Conservation (phyloP, 2,888 invertebrate species). For the Enoplolaimus lenunculus region DNA sequence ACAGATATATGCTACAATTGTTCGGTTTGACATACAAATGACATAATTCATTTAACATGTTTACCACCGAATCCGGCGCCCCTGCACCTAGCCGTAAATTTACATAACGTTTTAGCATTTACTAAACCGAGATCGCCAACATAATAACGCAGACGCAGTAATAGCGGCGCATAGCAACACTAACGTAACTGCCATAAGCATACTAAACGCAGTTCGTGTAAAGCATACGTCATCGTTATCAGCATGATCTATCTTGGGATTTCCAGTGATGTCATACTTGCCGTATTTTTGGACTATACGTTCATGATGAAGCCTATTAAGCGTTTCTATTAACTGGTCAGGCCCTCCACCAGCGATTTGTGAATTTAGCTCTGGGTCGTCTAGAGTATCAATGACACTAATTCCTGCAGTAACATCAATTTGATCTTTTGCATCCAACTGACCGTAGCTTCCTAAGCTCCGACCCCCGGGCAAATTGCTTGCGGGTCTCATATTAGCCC, state of each 20-base stretch:
- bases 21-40: no score
- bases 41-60: no score
- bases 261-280: neutral
- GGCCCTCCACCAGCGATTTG: no score
- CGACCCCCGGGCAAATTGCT: neutral
- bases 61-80: no score
- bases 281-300: neutral
- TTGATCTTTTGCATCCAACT: neutral
- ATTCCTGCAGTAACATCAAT: conserved; percentile 26
- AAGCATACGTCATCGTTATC: conserved; percentile 18
- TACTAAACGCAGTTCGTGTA: conserved; percentile 22
- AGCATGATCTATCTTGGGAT: neutral
- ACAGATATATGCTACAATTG: no score
- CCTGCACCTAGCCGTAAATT: no score
- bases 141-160: conserved; percentile 20
- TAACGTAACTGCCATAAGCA: conserved; percentile 22
- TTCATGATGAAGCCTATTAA: neutral
- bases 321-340: neutral
- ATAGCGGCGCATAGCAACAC: conserved; percentile 22
- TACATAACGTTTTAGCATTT: no score
- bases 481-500: neutral
- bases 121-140: neutral
- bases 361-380: conserved; percentile 2
- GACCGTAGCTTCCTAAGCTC: neutral
- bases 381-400: conserved; percentile 27